Evolutionary conservation across 2,113 vertebrate genomes (phyloP).

Genomic region (Bos javanicus): DNA sequence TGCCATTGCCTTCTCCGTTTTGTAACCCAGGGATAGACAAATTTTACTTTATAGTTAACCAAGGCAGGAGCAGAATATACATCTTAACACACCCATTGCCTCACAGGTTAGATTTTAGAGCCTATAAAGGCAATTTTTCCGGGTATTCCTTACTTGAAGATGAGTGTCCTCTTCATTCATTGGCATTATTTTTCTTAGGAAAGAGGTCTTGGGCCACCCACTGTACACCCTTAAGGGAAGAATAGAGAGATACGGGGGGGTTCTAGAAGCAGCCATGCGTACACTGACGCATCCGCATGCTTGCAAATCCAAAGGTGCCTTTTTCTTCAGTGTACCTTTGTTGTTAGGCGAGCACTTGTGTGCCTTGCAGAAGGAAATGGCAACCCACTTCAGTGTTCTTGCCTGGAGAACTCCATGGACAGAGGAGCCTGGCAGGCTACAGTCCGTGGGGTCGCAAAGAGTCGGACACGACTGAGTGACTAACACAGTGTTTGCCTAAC

Average conservation of each 20-base stretch:
- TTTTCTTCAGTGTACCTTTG: not conserved
- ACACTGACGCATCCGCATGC: not conserved
- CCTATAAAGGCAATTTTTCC: not conserved
- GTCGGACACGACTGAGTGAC: not conserved
- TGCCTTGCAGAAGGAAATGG: not conserved
- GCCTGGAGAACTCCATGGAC: not conserved
- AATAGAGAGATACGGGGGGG: not conserved
- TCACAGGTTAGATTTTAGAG: not conserved
- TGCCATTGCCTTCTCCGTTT: not conserved
- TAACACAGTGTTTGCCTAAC: not conserved
- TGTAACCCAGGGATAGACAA: not conserved
- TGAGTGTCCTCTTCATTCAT: not conserved
- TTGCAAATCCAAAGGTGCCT: not conserved
- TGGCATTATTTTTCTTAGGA: not conserved
- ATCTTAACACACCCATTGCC: not conserved
- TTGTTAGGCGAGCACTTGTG: not conserved
- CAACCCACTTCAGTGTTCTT: not conserved
- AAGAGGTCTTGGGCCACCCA: not conserved
- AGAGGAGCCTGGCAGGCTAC: not conserved
- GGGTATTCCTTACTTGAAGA: not conserved
- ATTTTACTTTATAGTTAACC: not conserved
- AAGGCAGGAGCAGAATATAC: not conserved
- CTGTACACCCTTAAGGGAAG: not conserved
- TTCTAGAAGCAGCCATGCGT: not conserved
- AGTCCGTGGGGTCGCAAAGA: accelerated